Evolutionary conservation across 1,140 invertebrate genomes (phyloP).

Genomic region (Bombus pyrosoma): DNA sequence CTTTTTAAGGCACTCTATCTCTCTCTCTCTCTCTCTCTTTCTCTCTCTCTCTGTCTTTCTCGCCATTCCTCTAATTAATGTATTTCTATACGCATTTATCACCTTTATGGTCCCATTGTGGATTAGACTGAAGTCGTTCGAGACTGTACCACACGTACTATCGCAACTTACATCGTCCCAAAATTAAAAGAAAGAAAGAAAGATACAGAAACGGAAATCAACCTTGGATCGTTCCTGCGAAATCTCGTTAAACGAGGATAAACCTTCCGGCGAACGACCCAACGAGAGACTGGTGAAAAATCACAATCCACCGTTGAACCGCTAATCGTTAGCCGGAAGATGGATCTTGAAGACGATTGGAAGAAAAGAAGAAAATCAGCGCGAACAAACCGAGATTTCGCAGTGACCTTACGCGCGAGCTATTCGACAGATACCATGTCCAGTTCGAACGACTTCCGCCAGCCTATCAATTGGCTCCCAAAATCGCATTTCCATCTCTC

Average conservation of each 20-base stretch:
- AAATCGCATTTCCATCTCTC: constrained; percentile 55
- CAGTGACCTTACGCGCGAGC: background rate
- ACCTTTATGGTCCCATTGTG: constrained; percentile 77
- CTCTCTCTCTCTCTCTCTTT: background rate
- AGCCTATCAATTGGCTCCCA: constrained; percentile 80
- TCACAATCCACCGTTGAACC: background rate
- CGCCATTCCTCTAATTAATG: constrained; percentile 52
- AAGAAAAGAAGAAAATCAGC: background rate
- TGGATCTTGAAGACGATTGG: background rate
- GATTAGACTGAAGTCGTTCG: constrained; percentile 74
- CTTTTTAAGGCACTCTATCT: constrained; percentile 15
- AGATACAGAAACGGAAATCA: background rate
- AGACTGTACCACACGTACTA: background rate
- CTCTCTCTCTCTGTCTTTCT: background rate
- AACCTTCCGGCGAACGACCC: background rate
- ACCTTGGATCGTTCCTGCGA: background rate
- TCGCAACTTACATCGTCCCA: background rate
- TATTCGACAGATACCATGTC: background rate
- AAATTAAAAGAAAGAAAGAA: background rate
- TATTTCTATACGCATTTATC: constrained; percentile 70
- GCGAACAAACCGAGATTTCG: background rate
- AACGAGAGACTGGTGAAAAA: background rate
- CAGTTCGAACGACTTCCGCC: constrained; percentile 71
- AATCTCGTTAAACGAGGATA: background rate
- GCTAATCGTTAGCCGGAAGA: background rate